Evolutionary conservation across 2,113 vertebrate species (phyloP), one percentile per base, ranked within the genome.

Genomic region (Phalacrocorax pelagicus): DNA sequence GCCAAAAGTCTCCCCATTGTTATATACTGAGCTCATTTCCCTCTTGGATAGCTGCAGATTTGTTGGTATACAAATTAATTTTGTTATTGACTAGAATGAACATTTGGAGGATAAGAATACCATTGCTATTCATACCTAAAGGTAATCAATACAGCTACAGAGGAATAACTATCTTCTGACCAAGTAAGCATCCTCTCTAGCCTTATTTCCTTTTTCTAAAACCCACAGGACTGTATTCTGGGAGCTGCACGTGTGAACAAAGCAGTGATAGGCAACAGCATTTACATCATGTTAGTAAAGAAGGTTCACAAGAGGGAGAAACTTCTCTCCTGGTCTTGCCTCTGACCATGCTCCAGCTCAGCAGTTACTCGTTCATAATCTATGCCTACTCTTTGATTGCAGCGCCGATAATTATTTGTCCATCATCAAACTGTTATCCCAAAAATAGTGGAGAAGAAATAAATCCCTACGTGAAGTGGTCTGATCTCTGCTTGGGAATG

Each of bases 51-150:
- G 81, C 73, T 94, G 65, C 2, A 8, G 88, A 90, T 91, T 93
- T 94, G 71, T 93, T 84, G 49, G 89, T 95, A 88, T 82, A 94
- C 87, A 96, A 94, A 88, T 96, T 95, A 77, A 96, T 92, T 92
- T 96, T 81, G 42, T 83, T 92, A 96, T 89, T 97, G 94, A 92
- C 72, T 78, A 78, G 58, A 81, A 62, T 3, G 29, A 92, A 62
- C 90, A 65, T 81, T 92, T 81, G 72, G 61, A 95, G 63, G 63
- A 61, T 78, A 89, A 89, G 78, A 92, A 93, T 88, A 49, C 15
- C 74, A 71, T 81, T 94, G 84, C 63, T 96, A 89, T 91, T 96
- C 88, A 90, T 83, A 90, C 66, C 67, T 86, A 92, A 74, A 95
- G 91, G 86, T 70, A 96, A 94, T 95, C 89, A 70, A 93, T 92